Conservation (phyloP, 2,888 invertebrate genomes). For the Geotrupes spiniger region DNA sequence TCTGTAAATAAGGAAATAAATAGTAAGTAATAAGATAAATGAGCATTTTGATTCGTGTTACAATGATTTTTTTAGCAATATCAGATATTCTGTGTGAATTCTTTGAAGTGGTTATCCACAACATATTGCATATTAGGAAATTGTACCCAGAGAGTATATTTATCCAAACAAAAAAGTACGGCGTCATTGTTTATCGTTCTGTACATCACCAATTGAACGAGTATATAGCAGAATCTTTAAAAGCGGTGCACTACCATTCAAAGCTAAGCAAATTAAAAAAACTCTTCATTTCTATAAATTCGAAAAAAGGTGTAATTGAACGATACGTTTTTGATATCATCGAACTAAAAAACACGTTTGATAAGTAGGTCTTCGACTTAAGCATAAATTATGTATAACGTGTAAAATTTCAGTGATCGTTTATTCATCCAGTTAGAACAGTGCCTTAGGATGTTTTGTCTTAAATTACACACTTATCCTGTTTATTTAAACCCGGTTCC, state of each 20-base stretch:
- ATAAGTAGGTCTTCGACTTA: slow-evolving; percentile 35
- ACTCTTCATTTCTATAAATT: slow-evolving; percentile 53
- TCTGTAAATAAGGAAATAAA: too few relatives aligned
- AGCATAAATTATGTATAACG: slow-evolving; percentile 33
- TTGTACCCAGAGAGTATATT: slow-evolving; percentile 66
- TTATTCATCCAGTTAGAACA: slow-evolving; percentile 63
- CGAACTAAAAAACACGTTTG: slow-evolving; percentile 30
- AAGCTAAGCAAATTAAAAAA: slow-evolving; percentile 53
- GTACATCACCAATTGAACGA: slow-evolving; percentile 64
- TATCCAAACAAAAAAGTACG: slow-evolving; percentile 61
- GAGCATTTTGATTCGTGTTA: slow-evolving; percentile 1
- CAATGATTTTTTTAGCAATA: slow-evolving; percentile 29
- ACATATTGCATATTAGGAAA: slow-evolving; percentile 58
- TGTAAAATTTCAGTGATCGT: slow-evolving; percentile 49
- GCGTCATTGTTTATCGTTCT: slow-evolving; percentile 58
- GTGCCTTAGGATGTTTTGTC: slow-evolving; percentile 59
- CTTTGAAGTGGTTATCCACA: slow-evolving; percentile 63
- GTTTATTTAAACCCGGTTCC: slow-evolving; percentile 54
- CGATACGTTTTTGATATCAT: slow-evolving; percentile 52
- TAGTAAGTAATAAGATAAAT: too few relatives aligned
- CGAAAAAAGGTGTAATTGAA: slow-evolving; percentile 48
- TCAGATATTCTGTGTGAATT: slow-evolving; percentile 63
- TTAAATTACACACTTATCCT: slow-evolving; percentile 55
- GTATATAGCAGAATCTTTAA: slow-evolving; percentile 59
- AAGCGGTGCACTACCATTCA: slow-evolving; percentile 53